Evolutionary conservation across 2,888 invertebrate species (phyloP).

Genomic region (Pachliopta kotzebuea): DNA sequence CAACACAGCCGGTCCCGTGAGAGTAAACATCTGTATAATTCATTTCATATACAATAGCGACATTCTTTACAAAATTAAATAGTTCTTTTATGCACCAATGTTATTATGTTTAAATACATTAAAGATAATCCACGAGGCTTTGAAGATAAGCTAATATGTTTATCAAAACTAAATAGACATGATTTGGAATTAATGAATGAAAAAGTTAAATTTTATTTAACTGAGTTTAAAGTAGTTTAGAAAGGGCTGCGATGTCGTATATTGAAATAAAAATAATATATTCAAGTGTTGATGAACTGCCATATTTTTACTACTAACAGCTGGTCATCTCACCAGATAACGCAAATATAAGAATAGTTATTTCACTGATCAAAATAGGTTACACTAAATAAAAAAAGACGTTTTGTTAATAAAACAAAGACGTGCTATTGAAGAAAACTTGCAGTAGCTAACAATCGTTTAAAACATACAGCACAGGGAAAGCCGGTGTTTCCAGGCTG

Average conservation of each 20-base stretch:
- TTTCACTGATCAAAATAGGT: neutral
- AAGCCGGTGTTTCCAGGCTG: slow-evolving; percentile 67
- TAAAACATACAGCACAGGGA: slow-evolving; percentile 49
- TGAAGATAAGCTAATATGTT: too few relatives aligned
- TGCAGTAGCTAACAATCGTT: slow-evolving; percentile 29
- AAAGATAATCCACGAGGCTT: too few relatives aligned
- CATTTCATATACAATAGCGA: slow-evolving; percentile 3
- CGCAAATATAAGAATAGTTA: neutral
- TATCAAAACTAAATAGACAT: too few relatives aligned
- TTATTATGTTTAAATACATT: neutral
- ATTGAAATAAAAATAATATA: too few relatives aligned
- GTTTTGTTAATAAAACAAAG: neutral
- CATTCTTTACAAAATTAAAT: slow-evolving; percentile 10
- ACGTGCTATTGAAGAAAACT: slow-evolving; percentile 12
- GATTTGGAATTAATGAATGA: too few relatives aligned
- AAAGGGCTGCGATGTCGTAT: too few relatives aligned
- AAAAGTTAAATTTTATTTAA: too few relatives aligned
- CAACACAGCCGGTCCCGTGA: slow-evolving; percentile 19
- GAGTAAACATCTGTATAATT: slow-evolving; percentile 16
- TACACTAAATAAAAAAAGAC: neutral
- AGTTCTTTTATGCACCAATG: neutral
- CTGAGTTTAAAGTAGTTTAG: too few relatives aligned
- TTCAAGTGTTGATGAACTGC: too few relatives aligned
- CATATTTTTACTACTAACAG: neutral
- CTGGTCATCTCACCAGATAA: neutral